Evolutionary conservation across 2,888 invertebrate species (phyloP).

Genomic region (Limnephilus auricula): DNA sequence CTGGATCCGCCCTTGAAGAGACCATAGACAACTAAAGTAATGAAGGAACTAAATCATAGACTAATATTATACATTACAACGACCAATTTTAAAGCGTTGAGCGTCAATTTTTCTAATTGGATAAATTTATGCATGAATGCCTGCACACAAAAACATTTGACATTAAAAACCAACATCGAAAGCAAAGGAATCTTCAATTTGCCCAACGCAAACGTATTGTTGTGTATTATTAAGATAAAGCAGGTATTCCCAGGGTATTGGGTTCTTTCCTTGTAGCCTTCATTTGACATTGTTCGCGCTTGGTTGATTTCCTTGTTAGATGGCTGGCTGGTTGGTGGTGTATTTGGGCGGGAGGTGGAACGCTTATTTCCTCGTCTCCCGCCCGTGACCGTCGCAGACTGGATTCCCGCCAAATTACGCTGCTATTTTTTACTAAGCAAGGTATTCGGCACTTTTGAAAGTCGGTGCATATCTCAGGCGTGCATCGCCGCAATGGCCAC

Average conservation of each 20-base stretch:
- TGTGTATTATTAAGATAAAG: no score
- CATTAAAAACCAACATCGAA: no score
- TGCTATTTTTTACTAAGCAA: not conserved
- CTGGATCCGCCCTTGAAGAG: no score
- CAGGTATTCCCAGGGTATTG: slow-evolving; percentile 3
- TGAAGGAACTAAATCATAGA: no score
- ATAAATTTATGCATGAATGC: no score
- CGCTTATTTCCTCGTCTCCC: slow-evolving; percentile 23
- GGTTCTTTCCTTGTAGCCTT: slow-evolving; percentile 25
- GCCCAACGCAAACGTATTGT: no score
- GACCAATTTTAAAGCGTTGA: not conserved
- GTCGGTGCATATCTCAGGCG: not conserved
- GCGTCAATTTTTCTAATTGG: not conserved
- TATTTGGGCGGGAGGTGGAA: not conserved
- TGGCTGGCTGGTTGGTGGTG: not conserved
- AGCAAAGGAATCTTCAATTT: no score
- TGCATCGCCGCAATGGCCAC: not conserved
- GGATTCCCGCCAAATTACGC: slow-evolving; percentile 38
- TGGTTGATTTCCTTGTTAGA: not conserved
- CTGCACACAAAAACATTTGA: no score
- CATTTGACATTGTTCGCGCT: slow-evolving; percentile 25
- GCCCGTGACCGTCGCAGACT: slow-evolving; percentile 24
- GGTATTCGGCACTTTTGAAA: slow-evolving; percentile 15
- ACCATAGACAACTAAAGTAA: no score
- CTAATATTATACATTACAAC: no score